Evolutionary conservation across 2,113 vertebrate genomes (phyloP), one percentile per base, ranked within the genome.

Genomic region (Sylvia atricapilla): DNA sequence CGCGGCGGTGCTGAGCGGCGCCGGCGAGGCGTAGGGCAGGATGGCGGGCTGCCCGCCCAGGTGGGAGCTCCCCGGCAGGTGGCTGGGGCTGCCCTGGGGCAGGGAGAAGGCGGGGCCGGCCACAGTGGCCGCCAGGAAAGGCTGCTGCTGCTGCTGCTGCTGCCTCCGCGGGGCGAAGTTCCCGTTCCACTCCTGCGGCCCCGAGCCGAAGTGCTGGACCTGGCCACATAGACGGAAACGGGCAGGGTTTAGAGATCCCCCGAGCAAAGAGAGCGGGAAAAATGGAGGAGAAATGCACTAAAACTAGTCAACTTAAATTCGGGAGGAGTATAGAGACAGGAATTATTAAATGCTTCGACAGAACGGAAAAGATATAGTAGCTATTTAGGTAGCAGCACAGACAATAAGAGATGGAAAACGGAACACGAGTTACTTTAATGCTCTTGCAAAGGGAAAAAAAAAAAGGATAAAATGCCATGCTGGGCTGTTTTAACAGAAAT

Each of bases 171-270:
- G 99, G 77, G 98, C 95, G 3, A 98, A 99, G 97, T 99, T 99
- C 76, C 99, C 98, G 28, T 99, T 99, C 99, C 99, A 99, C 93
- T 99, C 99, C 95, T 99, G 99, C 94, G 97, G 98, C 94, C 98
- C 98, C 77, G 99, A 98, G 91, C 98, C 96, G 50, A 98, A 99
- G 97, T 98, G 99, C 93, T 99, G 99, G 93, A 99, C 98, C 99
- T 99, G 97, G 60, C 22, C 58, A 46, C 56, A 24, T 87, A 90
- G 53, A 96, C 2, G 95, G 28, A 97, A 81, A 96, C 0, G 1
- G 59, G 53, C 60, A 44, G 15, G 37, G 22, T 28, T 97, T 79
- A 94, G 52, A 2, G 3, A 27, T 14, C 4, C 49, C 2, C 8
- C 0, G 4, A 43, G 33, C 8, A 22, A 31, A 37, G 37, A 59